These are phyloP conservation scores for Rotaria macrura DNA, from an alignment of 2,888 invertebrate genomes.

Conservation along the genomic window DNA sequence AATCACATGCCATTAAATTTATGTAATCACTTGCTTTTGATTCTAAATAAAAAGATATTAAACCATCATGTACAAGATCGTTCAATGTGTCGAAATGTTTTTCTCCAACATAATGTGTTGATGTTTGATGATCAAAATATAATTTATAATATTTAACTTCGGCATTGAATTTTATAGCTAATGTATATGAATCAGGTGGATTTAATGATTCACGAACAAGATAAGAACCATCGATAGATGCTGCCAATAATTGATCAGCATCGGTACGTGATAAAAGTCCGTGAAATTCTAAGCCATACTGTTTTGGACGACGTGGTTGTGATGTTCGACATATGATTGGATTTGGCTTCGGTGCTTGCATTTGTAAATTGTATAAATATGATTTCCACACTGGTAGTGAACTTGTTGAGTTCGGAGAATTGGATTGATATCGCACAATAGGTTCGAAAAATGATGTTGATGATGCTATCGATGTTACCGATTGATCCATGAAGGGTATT, in stretches of 20 bases:
- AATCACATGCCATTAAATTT: conserved; percentile 67
- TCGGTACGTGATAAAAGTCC: conserved; percentile 30
- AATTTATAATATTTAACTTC: conserved; percentile 54
- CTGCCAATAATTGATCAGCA: conserved; percentile 23
- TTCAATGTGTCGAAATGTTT: conserved; percentile 69
- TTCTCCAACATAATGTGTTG: conserved; percentile 63
- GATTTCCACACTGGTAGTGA: conserved; percentile 33
- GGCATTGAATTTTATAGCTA: conserved; percentile 47
- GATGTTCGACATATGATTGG: conserved; percentile 18
- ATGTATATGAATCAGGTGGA: conserved; percentile 30
- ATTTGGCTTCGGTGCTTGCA: conserved; percentile 30
- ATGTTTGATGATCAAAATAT: conserved; percentile 50
- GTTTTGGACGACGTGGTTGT: conserved; percentile 21
- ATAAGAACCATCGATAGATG: conserved; percentile 27
- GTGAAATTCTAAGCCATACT: conserved; percentile 31
- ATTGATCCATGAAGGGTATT: conserved; percentile 4
- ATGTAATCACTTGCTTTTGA: conserved; percentile 68
- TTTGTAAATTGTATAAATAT: conserved; percentile 31
- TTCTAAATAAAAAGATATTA: conserved; percentile 79
- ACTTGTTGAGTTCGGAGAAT: background rate
- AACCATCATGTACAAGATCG: conserved; percentile 78
- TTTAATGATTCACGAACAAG: conserved; percentile 60
- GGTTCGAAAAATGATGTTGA: background rate
- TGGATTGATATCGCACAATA: no score
- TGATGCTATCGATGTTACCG: background rate